A percentile compares a stretch with the other conserved stretches of the same genome.
Evolutionary conservation across 1,140 invertebrate species (phyloP).

Genomic region (Neocloeon triangulifer): DNA sequence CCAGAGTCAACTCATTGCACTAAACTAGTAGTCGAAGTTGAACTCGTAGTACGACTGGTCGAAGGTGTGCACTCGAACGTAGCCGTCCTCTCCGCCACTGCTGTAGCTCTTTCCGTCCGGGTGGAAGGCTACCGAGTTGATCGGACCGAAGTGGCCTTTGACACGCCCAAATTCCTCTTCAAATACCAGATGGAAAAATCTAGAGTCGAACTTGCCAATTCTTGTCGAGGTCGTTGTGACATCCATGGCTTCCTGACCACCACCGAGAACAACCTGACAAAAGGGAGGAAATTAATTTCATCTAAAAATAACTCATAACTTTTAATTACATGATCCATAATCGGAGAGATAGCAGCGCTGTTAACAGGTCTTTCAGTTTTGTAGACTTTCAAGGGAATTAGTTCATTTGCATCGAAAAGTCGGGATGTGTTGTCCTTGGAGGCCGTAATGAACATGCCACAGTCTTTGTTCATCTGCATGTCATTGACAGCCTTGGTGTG

Average conservation of each 20-base stretch:
- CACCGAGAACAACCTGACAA: constrained; percentile 64
- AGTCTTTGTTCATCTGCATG: constrained; percentile 83
- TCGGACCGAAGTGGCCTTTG: constrained; percentile 98
- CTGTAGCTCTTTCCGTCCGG: constrained; percentile 93
- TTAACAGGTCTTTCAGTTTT: constrained; percentile 93
- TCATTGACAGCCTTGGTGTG: constrained; percentile 82
- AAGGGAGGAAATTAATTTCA: background rate
- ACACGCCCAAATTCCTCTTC: constrained; percentile 97
- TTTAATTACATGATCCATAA: constrained; percentile 67
- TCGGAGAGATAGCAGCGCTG: constrained; percentile 87
- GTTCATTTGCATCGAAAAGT: constrained; percentile 67
- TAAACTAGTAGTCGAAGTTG: constrained; percentile 66
- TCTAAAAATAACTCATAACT: constrained; percentile 1
- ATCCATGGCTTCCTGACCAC: constrained; percentile 97
- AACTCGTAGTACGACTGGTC: constrained; percentile 94
- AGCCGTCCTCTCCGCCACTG: constrained; percentile 97
- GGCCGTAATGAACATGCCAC: constrained; percentile 89
- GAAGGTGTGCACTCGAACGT: constrained; percentile 86
- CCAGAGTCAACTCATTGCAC: no score
- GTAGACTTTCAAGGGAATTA: constrained; percentile 78
- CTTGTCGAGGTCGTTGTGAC: constrained; percentile 92
- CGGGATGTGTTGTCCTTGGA: constrained; percentile 88
- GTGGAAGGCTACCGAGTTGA: constrained; percentile 95
- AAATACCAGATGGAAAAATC: constrained; percentile 97
- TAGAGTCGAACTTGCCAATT: constrained; percentile 93